These are phyloP conservation scores for Notechis scutatus DNA, from an alignment of 2,113 vertebrate species.

Conservation along the genomic window DNA sequence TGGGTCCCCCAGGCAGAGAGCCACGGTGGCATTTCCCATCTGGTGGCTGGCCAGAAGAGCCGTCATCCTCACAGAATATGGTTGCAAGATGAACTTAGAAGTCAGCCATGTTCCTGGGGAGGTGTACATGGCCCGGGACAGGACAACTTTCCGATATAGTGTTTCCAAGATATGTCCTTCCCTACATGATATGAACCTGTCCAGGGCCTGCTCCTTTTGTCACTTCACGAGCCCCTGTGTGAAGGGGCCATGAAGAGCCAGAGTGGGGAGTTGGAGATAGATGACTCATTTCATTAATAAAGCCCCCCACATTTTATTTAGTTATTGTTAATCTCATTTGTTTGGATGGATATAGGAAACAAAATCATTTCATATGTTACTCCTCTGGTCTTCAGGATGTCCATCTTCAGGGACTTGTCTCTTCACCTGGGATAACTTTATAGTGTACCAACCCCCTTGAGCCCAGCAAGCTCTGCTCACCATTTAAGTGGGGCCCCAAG, in stretches of 20 bases:
- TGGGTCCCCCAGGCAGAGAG: neutral
- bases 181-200: neutral
- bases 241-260: neutral
- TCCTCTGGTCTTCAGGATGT: rapidly evolving
- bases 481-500: neutral
- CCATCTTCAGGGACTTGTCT: neutral
- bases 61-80: neutral
- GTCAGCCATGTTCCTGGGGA: neutral
- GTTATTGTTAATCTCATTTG: neutral
- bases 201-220: neutral
- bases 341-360: neutral
- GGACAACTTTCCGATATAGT: too few species aligned
- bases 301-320: neutral
- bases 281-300: neutral
- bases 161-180: too few species aligned
- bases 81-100: neutral
- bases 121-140: neutral
- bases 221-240: neutral
- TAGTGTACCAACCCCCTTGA: rapidly evolving
- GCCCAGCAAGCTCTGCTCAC: rapidly evolving
- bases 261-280: neutral
- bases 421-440: neutral
- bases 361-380: rapidly evolving
- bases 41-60: neutral
- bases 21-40: neutral